phyloP scores from a whole-genome alignment of 2,113 vertebrate species.

The Lepus europaeus region DNA sequence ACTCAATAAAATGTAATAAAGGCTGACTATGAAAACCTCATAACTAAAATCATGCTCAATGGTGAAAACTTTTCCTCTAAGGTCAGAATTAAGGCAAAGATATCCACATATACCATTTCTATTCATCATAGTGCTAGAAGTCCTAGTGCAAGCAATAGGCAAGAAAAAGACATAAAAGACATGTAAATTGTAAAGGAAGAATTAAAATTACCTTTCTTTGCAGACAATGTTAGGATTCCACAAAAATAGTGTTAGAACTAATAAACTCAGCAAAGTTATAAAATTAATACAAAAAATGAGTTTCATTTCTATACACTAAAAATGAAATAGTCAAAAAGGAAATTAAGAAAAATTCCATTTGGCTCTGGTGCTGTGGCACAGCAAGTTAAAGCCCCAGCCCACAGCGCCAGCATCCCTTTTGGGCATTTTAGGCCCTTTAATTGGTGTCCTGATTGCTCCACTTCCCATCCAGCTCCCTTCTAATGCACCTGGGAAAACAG shows the following conservation, averaged over 20 bases:
- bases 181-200: neutral
- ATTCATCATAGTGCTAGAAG: neutral
- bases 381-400: too few relatives aligned
- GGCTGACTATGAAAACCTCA: neutral
- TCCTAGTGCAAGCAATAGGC: neutral
- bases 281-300: neutral
- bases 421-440: too few relatives aligned
- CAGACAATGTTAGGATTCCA: neutral
- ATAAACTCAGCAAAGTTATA: neutral
- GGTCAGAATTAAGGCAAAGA: neutral
- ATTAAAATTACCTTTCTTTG: neutral
- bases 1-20: too few relatives aligned
- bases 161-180: neutral
- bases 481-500: too few relatives aligned
- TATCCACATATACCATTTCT: neutral
- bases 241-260: neutral
- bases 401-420: too few relatives aligned
- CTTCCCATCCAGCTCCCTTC: too few relatives aligned
- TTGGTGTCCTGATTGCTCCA: too few relatives aligned
- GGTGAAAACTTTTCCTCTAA: neutral
- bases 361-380: too few relatives aligned
- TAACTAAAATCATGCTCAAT: neutral
- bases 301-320: neutral
- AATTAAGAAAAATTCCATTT: constrained; percentile 28
- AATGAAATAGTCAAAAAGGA: neutral